Evolutionary conservation across 2,113 vertebrate genomes (phyloP).

Genomic region (Tapirus terrestris): DNA sequence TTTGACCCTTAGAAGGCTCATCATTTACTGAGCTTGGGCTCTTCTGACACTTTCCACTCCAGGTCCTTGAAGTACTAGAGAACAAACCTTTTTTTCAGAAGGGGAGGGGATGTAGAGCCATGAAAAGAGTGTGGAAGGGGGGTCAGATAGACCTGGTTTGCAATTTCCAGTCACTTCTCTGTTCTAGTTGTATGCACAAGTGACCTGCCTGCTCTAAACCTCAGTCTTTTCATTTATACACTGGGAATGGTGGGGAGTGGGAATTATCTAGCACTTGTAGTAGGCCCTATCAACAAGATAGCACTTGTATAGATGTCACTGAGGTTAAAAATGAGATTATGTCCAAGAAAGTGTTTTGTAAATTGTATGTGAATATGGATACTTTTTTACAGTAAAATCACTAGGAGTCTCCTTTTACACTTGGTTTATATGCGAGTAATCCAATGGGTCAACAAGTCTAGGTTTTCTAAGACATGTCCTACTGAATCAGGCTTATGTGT

Average conservation of each 20-base stretch:
- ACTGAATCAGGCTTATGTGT: background rate
- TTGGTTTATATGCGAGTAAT: background rate
- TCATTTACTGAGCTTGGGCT: background rate
- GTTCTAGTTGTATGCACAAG: background rate
- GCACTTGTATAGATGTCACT: background rate
- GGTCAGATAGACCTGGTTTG: background rate
- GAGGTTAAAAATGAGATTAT: background rate
- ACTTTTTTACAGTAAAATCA: background rate
- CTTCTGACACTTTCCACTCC: background rate
- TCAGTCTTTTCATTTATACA: background rate
- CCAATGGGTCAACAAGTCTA: background rate
- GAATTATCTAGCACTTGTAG: background rate
- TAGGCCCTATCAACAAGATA: background rate
- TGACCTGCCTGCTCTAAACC: background rate
- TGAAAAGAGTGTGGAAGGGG: background rate
- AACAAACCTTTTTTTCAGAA: background rate
- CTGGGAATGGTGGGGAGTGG: too few relatives aligned
- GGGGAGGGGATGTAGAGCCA: background rate
- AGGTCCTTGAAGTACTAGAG: background rate
- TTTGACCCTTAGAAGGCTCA: background rate
- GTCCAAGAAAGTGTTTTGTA: background rate
- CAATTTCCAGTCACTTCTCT: background rate
- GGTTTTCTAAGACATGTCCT: background rate
- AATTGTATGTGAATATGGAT: too few relatives aligned
- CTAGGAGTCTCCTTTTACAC: background rate